Base-by-base conservation (phyloP, 2,113 vertebrate genomes). In the Puma concolor region DNA sequence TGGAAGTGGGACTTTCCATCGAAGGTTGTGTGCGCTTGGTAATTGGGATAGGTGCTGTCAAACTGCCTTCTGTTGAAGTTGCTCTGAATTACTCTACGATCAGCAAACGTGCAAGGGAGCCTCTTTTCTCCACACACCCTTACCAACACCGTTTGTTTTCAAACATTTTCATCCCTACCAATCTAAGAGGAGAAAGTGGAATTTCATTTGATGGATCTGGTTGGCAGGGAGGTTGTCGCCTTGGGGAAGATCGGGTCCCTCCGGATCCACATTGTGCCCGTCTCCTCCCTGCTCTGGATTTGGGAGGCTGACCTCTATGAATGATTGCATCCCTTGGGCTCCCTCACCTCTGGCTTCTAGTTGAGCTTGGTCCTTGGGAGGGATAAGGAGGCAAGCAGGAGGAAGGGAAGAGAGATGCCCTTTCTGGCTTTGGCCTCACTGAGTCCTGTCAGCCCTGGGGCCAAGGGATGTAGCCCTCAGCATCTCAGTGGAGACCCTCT, bases 71-170 rank as follows among this genome's bases (percentile, higher is more conserved):
- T 41, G 16, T 12, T 29, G 52, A 84, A 38, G 4, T 2, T 29
- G 8, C 38, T 64, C 86, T 44, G 21, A 19, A 4, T 44, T 17
- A 19, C 23, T 13, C 3, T 66, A 31, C 21, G 17, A 41, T 14
- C 27, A 29, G 9, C 0, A 44, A 31, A 17, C 14, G 10, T 14
- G 17, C 0, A 3, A 36, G 44, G 64, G 3, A 4, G 15, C 3
- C 48, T 63, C 41, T 60, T 83, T 83, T n/a, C 80, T 91, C 23
- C 3, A 21, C 12, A 44, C 14, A n/a, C 33, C 7, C 41, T 31
- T 36, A 29, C 23, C 50, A 19, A n/a, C 11, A 41, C 1, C 29
- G 5, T 66, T 72, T 33, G 16, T 31, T 66, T 57, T 23, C 23
- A 76, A 69, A 94, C 2, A 21, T 90, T 92, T 27, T 31, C 13